Percentiles rank a stretch among this genome's conserved stretches.
Conservation (phyloP, 1,140 invertebrate species). For the Drosophila carrolli region DNA sequence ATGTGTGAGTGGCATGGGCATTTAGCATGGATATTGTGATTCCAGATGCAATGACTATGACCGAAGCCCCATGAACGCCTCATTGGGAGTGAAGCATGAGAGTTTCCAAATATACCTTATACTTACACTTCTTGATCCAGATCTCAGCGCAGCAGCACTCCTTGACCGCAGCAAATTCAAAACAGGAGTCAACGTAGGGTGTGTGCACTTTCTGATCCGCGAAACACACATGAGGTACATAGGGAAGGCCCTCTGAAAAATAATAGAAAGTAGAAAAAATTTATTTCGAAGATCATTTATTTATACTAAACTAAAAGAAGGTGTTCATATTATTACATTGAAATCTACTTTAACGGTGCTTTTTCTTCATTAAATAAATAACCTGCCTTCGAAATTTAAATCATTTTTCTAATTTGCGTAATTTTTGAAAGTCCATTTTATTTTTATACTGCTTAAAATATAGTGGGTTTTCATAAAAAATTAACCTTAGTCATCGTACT, state of each 20-base stretch:
- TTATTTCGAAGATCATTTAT: too few relatives aligned
- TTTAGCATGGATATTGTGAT: conserved; percentile 40
- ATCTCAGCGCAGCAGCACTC: conserved; percentile 88
- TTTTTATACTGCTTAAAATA: too few relatives aligned
- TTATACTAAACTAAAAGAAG: background rate
- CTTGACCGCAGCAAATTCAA: conserved; percentile 86
- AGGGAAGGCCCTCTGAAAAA: conserved; percentile 87
- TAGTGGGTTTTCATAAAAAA: too few relatives aligned
- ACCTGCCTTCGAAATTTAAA: too few relatives aligned
- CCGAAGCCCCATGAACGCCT: conserved; percentile 3
- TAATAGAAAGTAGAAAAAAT: background rate
- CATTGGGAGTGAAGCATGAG: background rate
- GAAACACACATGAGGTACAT: conserved; percentile 88
- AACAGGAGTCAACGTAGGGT: conserved; percentile 86
- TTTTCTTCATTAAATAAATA: too few relatives aligned
- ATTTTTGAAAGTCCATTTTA: too few relatives aligned
- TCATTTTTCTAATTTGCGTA: too few relatives aligned
- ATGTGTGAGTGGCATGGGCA: conserved; percentile 25
- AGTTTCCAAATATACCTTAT: background rate
- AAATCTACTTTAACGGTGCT: too few relatives aligned
- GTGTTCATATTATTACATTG: too few relatives aligned
- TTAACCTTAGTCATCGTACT: too few relatives aligned
- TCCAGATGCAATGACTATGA: conserved; percentile 19
- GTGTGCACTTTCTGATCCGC: conserved; percentile 86
- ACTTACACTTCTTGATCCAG: conserved; percentile 87